Conservation (phyloP, 2,797 vertebrate species). For the Coracias cyanogaster region DNA sequence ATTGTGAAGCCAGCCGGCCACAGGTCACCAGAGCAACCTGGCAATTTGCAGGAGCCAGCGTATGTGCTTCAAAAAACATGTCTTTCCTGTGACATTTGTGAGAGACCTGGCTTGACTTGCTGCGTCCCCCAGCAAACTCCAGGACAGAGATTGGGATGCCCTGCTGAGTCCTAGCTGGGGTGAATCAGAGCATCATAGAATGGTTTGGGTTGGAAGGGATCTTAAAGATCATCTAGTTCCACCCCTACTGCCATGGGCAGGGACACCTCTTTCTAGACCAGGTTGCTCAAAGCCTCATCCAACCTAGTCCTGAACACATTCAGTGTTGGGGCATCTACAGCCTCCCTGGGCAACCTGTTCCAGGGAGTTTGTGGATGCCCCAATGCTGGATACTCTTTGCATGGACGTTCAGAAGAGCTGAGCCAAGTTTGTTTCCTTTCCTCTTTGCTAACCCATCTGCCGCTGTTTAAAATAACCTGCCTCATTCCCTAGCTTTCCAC, state of each 20-base stretch:
- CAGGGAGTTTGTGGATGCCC: too few species aligned
- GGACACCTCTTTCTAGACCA: too few species aligned
- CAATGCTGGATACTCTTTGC: too few species aligned
- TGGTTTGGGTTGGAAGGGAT: too few species aligned
- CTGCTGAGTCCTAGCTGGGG: too few species aligned
- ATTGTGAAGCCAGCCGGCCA: not conserved
- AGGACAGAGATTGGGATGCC: not conserved
- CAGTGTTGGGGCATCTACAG: too few species aligned
- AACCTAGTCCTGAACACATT: too few species aligned
- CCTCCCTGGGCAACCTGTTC: too few species aligned
- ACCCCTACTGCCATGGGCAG: too few species aligned
- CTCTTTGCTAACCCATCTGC: not conserved
- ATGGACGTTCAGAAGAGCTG: not conserved
- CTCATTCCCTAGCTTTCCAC: not conserved
- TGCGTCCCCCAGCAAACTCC: not conserved
- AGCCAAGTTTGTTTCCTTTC: not conserved
- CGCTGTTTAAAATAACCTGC: not conserved
- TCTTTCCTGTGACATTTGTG: not conserved
- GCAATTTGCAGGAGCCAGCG: not conserved
- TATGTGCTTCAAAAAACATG: not conserved
- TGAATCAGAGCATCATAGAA: too few species aligned
- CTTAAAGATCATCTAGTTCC: too few species aligned
- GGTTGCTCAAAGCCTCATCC: too few species aligned
- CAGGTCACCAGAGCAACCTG: not conserved
- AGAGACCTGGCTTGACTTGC: not conserved